Evolutionary conservation across 2,113 vertebrate species (phyloP).

Genomic region (Cyprinodon brontotheroides): DNA sequence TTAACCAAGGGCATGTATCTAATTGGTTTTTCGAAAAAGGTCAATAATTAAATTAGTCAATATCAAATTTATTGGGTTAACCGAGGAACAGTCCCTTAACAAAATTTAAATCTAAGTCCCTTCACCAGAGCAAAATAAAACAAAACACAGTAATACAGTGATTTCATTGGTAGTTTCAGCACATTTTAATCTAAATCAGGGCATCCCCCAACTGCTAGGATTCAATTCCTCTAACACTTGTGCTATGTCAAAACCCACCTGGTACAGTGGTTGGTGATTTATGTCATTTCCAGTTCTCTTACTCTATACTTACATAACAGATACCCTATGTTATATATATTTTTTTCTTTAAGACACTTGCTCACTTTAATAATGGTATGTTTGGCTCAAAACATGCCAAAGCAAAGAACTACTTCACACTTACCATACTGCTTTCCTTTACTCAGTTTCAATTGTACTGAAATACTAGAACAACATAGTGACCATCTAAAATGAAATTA

Average conservation of each 20-base stretch:
- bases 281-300: slow-evolving; percentile 32
- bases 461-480: slow-evolving; percentile 36
- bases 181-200: slow-evolving; percentile 23
- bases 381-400: slow-evolving; percentile 38
- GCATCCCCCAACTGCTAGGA: slow-evolving; percentile 18
- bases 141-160: slow-evolving; percentile 32
- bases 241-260: slow-evolving; percentile 25
- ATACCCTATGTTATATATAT: slow-evolving; percentile 9
- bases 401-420: slow-evolving; percentile 38
- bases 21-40: background rate
- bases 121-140: slow-evolving; percentile 37
- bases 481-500: slow-evolving; percentile 33
- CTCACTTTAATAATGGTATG: slow-evolving; percentile 28
- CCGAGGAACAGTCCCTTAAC: slow-evolving; percentile 30
- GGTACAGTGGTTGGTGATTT: slow-evolving; percentile 33
- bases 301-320: slow-evolving; percentile 30
- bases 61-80: slow-evolving; percentile 9
- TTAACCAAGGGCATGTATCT: background rate
- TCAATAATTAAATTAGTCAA: background rate
- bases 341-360: background rate
- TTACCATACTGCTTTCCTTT: slow-evolving; percentile 40
- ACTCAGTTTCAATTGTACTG: slow-evolving; percentile 56
- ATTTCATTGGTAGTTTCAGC: slow-evolving; percentile 45
- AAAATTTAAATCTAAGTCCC: slow-evolving; percentile 48
- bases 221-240: slow-evolving; percentile 12